Conservation (phyloP, 92 coral and sea anemone genomes). For the Phenganax marumi region DNA sequence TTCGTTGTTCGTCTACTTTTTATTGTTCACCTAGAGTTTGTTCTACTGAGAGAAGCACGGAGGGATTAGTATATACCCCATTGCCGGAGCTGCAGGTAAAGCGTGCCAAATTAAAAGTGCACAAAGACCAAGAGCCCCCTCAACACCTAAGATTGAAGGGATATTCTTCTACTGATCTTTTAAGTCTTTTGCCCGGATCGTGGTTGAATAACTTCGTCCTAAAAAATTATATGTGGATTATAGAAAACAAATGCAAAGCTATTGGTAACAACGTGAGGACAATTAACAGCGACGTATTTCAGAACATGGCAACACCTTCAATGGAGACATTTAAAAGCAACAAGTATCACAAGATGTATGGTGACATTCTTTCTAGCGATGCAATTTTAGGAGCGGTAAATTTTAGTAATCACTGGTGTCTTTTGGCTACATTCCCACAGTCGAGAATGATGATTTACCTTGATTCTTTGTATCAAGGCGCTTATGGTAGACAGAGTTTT, state of each 20-base stretch:
- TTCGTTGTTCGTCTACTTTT: too few species aligned
- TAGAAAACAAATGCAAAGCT: slow-evolving; percentile 40
- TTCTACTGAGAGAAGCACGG: slow-evolving; percentile 38
- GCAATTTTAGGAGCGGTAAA: slow-evolving; percentile 57
- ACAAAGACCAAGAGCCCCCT: slow-evolving; percentile 35
- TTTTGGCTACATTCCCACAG: slow-evolving; percentile 42
- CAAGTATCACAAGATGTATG: slow-evolving; percentile 46
- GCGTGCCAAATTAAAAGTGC: slow-evolving; percentile 42
- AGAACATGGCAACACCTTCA: slow-evolving; percentile 46
- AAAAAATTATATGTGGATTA: slow-evolving; percentile 40
- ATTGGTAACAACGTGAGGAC: slow-evolving; percentile 41
- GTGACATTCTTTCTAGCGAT: slow-evolving; percentile 45
- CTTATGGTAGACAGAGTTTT: slow-evolving; percentile 42
- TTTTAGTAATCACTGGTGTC: slow-evolving; percentile 52
- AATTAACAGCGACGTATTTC: slow-evolving; percentile 55
- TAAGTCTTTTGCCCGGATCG: slow-evolving; percentile 36
- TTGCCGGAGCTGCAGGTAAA: slow-evolving; percentile 34
- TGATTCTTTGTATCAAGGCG: slow-evolving; percentile 56
- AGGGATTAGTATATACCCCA: slow-evolving; percentile 30
- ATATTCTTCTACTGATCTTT: slow-evolving; percentile 47
- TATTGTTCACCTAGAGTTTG: slow-evolving; percentile 29
- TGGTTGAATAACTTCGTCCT: slow-evolving; percentile 55
- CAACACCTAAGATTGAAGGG: slow-evolving; percentile 50
- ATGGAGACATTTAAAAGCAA: slow-evolving; percentile 32
- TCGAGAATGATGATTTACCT: slow-evolving; percentile 45